Conservation (phyloP, 2,888 invertebrate genomes). For the Venustoraphidia nigricollis region DNA sequence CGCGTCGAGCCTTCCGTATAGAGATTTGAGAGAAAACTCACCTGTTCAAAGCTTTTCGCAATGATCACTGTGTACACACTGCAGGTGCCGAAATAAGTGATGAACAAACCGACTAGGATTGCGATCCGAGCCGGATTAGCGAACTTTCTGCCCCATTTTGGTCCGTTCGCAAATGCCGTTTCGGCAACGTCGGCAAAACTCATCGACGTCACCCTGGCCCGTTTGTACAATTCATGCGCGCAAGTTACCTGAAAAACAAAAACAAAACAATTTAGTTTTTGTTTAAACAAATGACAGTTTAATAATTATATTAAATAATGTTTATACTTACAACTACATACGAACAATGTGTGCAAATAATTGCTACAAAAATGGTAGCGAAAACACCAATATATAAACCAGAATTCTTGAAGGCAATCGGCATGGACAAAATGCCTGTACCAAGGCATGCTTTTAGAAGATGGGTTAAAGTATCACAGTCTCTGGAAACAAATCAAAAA, state of each 20-base stretch:
- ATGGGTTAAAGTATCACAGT: constrained; percentile 83
- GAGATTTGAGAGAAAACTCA: constrained; percentile 15
- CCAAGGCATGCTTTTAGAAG: constrained; percentile 91
- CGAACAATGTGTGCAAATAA: constrained; percentile 89
- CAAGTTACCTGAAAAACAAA: constrained; percentile 51
- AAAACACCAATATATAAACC: constrained; percentile 75
- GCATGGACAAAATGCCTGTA: constrained; percentile 92
- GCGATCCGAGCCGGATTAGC: constrained; percentile 48
- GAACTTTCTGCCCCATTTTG: constrained; percentile 46
- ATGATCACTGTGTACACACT: constrained; percentile 93
- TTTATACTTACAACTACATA: constrained; percentile 60
- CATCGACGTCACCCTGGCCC: constrained; percentile 54
- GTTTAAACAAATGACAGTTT: background rate
- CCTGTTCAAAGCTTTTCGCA: constrained; percentile 66
- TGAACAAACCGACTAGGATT: constrained; percentile 64
- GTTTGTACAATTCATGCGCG: constrained; percentile 63
- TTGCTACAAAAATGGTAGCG: constrained; percentile 69
- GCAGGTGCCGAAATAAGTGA: constrained; percentile 94
- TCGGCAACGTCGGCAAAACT: constrained; percentile 80
- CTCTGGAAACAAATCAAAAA: constrained; percentile 38
- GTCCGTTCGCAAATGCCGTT: constrained; percentile 62
- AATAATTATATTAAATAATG: background rate
- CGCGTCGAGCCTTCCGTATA: background rate
- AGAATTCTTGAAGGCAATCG: constrained; percentile 74
- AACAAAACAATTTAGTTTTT: no score